These are phyloP conservation scores for Drosophila gaucha DNA, from an alignment of 2,888 invertebrate species.

Conservation along the genomic window DNA sequence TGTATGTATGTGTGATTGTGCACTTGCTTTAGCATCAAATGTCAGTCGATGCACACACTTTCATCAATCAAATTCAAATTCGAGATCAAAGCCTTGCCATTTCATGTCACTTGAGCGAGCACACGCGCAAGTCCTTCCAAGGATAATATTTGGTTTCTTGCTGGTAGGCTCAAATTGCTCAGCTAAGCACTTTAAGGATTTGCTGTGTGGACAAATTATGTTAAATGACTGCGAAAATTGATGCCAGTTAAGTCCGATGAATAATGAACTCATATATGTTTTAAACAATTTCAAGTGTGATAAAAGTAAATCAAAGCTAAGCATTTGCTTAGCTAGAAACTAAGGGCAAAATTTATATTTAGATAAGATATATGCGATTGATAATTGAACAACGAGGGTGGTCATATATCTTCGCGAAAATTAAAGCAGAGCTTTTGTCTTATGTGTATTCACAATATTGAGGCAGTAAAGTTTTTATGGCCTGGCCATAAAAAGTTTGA, in stretches of 20 bases:
- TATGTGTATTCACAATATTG: no score
- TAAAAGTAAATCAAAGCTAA: background rate
- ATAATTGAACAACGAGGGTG: background rate
- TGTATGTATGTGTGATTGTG: background rate
- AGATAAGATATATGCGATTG: no score
- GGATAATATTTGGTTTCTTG: background rate
- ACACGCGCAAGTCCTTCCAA: slow-evolving; percentile 4
- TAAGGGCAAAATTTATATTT: background rate
- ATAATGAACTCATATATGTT: slow-evolving; percentile 17
- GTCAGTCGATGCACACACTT: slow-evolving; percentile 43
- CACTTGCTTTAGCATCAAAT: slow-evolving; percentile 27
- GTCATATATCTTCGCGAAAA: no score
- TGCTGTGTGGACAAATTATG: slow-evolving; percentile 27
- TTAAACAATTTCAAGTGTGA: background rate
- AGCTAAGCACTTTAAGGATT: slow-evolving; percentile 33
- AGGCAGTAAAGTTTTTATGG: background rate
- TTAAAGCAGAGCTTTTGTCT: background rate
- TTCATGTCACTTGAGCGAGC: slow-evolving; percentile 36
- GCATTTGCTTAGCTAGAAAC: background rate
- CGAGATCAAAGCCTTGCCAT: slow-evolving; percentile 41
- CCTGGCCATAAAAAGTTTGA: background rate
- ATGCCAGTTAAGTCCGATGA: slow-evolving; percentile 41
- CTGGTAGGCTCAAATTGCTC: slow-evolving; percentile 40
- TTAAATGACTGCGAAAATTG: slow-evolving; percentile 41
- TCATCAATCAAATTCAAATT: slow-evolving; percentile 68